Evolutionary conservation across 2,113 vertebrate species (phyloP), one percentile per base, ranked within the genome.

Genomic region (Clarias magur): DNA sequence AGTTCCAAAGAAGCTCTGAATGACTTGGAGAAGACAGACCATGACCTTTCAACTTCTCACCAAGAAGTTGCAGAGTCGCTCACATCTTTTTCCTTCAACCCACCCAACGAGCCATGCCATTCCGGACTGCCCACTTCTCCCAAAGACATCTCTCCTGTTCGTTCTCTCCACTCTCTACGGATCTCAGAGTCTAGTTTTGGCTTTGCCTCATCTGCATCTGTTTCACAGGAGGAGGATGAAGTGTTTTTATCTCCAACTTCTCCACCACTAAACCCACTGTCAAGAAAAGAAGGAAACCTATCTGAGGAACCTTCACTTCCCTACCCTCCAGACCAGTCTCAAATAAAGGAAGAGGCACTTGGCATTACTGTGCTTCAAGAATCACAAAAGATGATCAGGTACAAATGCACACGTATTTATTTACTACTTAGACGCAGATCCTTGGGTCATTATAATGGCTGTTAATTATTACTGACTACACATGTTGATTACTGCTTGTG

Each of bases 101-200:
- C 65, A 17, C 7, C 34, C 0, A 23, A 83, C 87, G 92, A 67
- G 38, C 60, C 82, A 30, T 62, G 30, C 25, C 27, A 59, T 21
- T 82, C 0, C 91, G 91, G 2, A 89, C 90, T 85, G 79, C 91
- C 67, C 9, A n/a, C 87, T 92, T 89, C 81, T 92, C 92, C 48
- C 48, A 48, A 48, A 48, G 48, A 48, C 59, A 59, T 56, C 80
- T 84, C 89, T 70, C 42, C 65, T 25, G 53, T 34, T 8, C 91
- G 70, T 48, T 72, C 88, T 27, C 91, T 92, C 38, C 92, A 91
- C 80, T 96, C 96, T 2, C 94, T 97, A 7, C 92, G 90, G 0
- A 97, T 97, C 90, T 98, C 97, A 0, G 97, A 98, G 91, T 96
- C 97, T 0, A 91, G 80, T 88, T 92, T 96, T 21, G 93, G 87